Evolutionary conservation across 2,888 invertebrate species (phyloP).

Genomic region (Lasioglossum lativentre): DNA sequence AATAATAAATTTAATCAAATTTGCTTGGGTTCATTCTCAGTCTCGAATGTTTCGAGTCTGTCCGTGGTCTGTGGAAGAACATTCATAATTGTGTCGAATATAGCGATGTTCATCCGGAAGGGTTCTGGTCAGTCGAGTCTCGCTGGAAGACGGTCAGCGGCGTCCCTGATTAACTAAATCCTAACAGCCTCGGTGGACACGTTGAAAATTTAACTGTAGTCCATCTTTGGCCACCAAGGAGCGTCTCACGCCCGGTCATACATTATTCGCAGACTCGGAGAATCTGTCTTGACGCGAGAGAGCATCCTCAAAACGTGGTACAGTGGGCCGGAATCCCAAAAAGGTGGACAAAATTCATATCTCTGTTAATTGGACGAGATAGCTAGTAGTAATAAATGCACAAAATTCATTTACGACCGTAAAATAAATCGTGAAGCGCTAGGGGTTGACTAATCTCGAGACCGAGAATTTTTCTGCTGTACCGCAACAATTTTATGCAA

Average conservation of each 20-base stretch:
- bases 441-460: neutral
- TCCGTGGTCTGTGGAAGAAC: too few relatives aligned
- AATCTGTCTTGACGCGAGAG: neutral
- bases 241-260: conserved; percentile 62
- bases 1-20: too few relatives aligned
- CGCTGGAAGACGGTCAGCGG: neutral
- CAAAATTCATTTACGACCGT: neutral
- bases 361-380: neutral
- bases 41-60: too few relatives aligned
- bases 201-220: conserved; percentile 75
- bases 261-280: conserved; percentile 67
- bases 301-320: neutral
- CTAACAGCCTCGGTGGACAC: conserved; percentile 69
- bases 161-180: conserved; percentile 35
- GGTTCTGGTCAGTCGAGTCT: neutral
- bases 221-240: conserved; percentile 69
- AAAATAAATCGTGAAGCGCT: too few relatives aligned
- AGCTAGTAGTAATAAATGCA: neutral
- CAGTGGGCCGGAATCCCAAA: neutral
- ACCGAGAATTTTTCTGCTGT: neutral
- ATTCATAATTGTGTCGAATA: too few relatives aligned
- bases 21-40: too few relatives aligned
- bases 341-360: neutral
- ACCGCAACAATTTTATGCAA: neutral
- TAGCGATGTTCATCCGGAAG: too few relatives aligned